Evolutionary conservation across 2,888 invertebrate species (phyloP).

Genomic region (Tyria jacobaeae): DNA sequence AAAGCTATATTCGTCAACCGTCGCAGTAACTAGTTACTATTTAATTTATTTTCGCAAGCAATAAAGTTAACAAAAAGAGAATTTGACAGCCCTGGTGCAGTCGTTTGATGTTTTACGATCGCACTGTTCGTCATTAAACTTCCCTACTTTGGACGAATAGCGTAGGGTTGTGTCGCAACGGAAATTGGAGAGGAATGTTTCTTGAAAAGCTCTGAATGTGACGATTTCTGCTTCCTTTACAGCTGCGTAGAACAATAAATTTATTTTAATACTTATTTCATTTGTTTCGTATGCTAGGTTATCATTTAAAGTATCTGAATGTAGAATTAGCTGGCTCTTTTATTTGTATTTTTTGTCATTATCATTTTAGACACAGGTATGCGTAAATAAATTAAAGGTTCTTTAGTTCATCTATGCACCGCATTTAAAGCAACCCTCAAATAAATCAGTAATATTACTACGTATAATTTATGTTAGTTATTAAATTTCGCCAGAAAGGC

Average conservation of each 20-base stretch:
- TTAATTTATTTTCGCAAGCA: slow-evolving; percentile 53
- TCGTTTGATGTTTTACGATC: slow-evolving; percentile 80
- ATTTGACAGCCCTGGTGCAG: slow-evolving; percentile 69
- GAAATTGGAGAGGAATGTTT: slow-evolving; percentile 18
- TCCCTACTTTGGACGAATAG: slow-evolving; percentile 71
- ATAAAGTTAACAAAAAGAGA: slow-evolving; percentile 52
- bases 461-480: too few species aligned
- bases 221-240: slow-evolving; percentile 10
- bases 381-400: too few species aligned
- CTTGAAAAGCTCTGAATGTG: slow-evolving; percentile 17
- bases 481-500: too few species aligned
- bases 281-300: not conserved
- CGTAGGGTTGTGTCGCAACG: slow-evolving; percentile 66
- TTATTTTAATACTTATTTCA: not conserved
- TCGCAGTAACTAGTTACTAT: slow-evolving; percentile 44
- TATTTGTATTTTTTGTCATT: not conserved
- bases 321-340: not conserved
- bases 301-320: not conserved
- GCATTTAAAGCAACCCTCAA: too few species aligned
- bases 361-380: not conserved
- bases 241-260: not conserved
- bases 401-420: too few species aligned
- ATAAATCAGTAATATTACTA: too few species aligned
- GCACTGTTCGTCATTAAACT: slow-evolving; percentile 79
- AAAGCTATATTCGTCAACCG: slow-evolving; percentile 41